Evolutionary conservation across 2,888 invertebrate species (phyloP), one percentile per base, ranked within the genome.

Genomic region (Limnephilus rhombicus): DNA sequence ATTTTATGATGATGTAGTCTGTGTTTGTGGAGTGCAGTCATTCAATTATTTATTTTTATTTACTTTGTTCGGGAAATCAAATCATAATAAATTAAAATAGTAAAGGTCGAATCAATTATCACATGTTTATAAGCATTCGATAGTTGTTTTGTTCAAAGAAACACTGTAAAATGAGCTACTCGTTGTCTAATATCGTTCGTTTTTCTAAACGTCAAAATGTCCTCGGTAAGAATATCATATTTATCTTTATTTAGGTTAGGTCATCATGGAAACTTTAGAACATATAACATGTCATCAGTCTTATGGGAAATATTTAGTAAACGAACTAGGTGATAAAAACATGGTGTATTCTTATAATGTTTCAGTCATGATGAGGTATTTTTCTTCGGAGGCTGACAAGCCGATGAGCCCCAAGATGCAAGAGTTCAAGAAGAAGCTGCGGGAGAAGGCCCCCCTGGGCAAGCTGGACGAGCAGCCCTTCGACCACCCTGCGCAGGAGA

Each of bases 391-490:
- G 49, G 92, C 94, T 80, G 94, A 95, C 80, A 95, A 95, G 93
- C 94, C 95, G 1, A 94, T 96, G 34, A 97, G 96, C 93, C 95
- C 96, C 45, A 95, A 97, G 93, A 95, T 98, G 94, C 95, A 97
- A 93, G 98, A 98, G 94, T 98, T 98, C 94, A 96, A 97, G 94
- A 97, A 98, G 94, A 98, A 98, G 95, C 95, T 98, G 92, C 97
- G 98, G 93, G 97, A 97, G 94, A 97, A 97, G 91, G 97, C 97
- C 80, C 96, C 97, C 18, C 96, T 97, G 95, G 97, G 97, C 68
- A 98, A 98, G 95, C 96, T 99, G 93, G 98, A 98, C 93, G 98
- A 98, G 94, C 96, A 98, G 92, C 96, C 97, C 81, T 96, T 97
- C 13, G 96, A 96, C 94, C 98, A 98, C 95, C 98, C 98, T 11